phyloP scores from a whole-genome alignment of 2,888 invertebrate species.

The Ptychoptera contaminata region DNA sequence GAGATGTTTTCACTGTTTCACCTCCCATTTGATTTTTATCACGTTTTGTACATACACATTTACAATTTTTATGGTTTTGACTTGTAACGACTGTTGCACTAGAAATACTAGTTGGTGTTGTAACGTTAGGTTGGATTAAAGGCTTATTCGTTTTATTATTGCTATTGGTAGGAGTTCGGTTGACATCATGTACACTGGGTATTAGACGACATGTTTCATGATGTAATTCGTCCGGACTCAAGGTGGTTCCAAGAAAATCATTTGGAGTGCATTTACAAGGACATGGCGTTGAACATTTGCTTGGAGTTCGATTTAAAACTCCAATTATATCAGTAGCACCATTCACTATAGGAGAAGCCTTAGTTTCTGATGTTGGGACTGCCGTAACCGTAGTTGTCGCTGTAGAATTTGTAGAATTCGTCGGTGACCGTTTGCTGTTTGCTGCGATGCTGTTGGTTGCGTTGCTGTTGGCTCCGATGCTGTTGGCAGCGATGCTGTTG shows the following conservation, averaged over 20 bases:
- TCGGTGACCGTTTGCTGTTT: conserved; percentile 3
- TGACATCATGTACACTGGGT: conserved; percentile 14
- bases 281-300: conserved; percentile 15
- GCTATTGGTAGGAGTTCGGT: conserved; percentile 18
- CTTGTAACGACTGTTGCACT: conserved; percentile 7
- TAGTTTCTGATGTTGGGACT: neutral
- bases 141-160: neutral
- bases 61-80: conserved; percentile 16
- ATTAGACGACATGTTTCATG: conserved; percentile 23
- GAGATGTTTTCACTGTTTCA: neutral
- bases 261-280: conserved; percentile 28
- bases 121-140: neutral
- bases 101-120: neutral
- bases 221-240: conserved; percentile 26
- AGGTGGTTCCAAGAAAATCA: conserved; percentile 24
- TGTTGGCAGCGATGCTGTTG: too few species aligned
- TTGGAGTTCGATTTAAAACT: neutral
- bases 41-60: conserved; percentile 16
- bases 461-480: too few species aligned
- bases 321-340: too few species aligned
- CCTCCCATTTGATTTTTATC: neutral
- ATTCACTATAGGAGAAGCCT: too few species aligned
- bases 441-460: neutral
- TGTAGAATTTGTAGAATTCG: conserved; percentile 7
- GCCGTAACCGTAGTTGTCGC: conserved; percentile 3